Percentiles rank a stretch among this genome's conserved stretches.
These are phyloP conservation scores for Limulus polyphemus DNA, from an alignment of 2,888 invertebrate species.

Conservation along the genomic window DNA sequence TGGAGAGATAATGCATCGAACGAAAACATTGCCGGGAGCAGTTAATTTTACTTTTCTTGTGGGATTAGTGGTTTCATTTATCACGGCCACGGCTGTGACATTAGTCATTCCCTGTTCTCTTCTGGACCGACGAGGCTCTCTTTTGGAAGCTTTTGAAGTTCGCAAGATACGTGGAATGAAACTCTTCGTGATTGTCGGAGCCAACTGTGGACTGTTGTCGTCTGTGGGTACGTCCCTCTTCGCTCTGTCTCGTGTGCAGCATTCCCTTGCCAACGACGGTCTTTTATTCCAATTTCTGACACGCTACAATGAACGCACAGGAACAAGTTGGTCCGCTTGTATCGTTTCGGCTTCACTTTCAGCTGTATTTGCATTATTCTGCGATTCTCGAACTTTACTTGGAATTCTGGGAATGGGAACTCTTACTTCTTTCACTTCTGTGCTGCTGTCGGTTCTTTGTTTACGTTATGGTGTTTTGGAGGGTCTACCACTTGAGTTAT, in stretches of 20 bases:
- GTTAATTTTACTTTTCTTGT: slow-evolving; percentile 23
- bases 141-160: slow-evolving; percentile 20
- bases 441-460: slow-evolving; percentile 17
- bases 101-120: slow-evolving; percentile 23
- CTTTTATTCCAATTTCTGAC: slow-evolving; percentile 17
- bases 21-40: slow-evolving; percentile 16
- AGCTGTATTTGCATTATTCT: slow-evolving; percentile 1
- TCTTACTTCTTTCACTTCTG: slow-evolving; percentile 12
- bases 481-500: slow-evolving; percentile 4
- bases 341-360: slow-evolving; percentile 9
- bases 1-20: slow-evolving; percentile 16
- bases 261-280: slow-evolving; percentile 21
- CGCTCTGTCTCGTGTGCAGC: slow-evolving; percentile 15
- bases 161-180: slow-evolving; percentile 18
- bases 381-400: not conserved
- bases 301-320: slow-evolving; percentile 6
- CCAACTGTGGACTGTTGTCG: slow-evolving; percentile 16
- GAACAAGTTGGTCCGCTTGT: slow-evolving; percentile 16
- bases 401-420: slow-evolving; percentile 19
- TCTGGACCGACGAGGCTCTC: slow-evolving; percentile 16
- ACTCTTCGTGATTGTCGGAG: slow-evolving; percentile 24
- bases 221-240: slow-evolving; percentile 19
- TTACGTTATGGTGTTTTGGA: slow-evolving; percentile 14
- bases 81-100: slow-evolving; percentile 18
- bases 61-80: slow-evolving; percentile 21